These are phyloP conservation scores for Diabrotica undecimpunctata DNA, from an alignment of 1,140 invertebrate species.

Conservation along the genomic window DNA sequence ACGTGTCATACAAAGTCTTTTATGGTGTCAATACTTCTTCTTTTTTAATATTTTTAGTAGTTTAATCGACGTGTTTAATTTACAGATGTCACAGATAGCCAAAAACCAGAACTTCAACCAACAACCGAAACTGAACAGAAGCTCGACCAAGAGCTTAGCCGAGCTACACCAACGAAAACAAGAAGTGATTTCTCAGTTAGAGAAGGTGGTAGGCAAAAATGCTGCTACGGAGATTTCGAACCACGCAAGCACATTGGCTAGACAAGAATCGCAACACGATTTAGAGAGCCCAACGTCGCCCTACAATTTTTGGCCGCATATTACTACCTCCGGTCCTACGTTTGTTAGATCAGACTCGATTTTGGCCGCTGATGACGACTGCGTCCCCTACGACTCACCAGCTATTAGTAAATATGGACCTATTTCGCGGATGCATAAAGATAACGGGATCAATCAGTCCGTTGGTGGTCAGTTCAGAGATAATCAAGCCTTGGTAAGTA, in stretches of 20 bases:
- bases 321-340: conserved; percentile 48
- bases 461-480: conserved; percentile 34
- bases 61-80: neutral
- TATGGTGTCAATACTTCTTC: neutral
- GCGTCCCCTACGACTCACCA: conserved; percentile 71
- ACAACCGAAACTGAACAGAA: conserved; percentile 26
- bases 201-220: conserved; percentile 60
- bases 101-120: conserved; percentile 32
- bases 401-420: conserved; percentile 74
- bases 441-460: conserved; percentile 38
- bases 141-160: conserved; percentile 53
- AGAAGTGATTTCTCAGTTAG: conserved; percentile 64
- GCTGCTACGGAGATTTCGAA: conserved; percentile 49
- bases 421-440: conserved; percentile 67
- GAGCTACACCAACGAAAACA: conserved; percentile 63
- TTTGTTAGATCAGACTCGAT: conserved; percentile 63
- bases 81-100: conserved; percentile 17
- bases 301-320: conserved; percentile 46
- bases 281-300: conserved; percentile 47
- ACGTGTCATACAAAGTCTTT: neutral
- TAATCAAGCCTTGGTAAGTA: conserved; percentile 44
- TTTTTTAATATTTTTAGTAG: neutral
- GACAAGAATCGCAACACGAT: conserved; percentile 49
- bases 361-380: conserved; percentile 67
- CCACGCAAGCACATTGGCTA: conserved; percentile 41